A percentile compares a stretch with the other conserved stretches of the same genome.
These are phyloP conservation scores for Chouioia cunea DNA, from an alignment of 2,888 invertebrate genomes.

Conservation along the genomic window DNA sequence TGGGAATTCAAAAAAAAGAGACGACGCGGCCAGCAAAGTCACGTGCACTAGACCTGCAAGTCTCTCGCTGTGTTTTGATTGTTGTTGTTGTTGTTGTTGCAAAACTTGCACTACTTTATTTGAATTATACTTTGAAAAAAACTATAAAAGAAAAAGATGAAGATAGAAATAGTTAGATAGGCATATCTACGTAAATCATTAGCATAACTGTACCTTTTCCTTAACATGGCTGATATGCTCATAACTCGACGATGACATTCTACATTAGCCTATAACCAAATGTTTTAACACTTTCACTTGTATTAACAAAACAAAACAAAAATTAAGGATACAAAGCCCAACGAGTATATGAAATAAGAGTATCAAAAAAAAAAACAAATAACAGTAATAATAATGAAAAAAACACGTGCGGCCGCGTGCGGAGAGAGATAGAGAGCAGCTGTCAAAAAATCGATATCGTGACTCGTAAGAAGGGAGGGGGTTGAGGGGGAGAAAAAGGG, in stretches of 20 bases:
- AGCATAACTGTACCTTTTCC: slow-evolving; percentile 38
- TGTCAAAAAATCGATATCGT: slow-evolving; percentile 67
- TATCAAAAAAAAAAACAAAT: slow-evolving; percentile 6
- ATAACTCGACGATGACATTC: slow-evolving; percentile 39
- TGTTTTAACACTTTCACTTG: too few species aligned
- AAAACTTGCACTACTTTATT: too few species aligned
- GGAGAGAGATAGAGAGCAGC: slow-evolving; percentile 56
- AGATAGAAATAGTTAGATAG: background rate
- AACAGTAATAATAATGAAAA: too few species aligned
- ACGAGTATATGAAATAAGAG: background rate
- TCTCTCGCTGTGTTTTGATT: too few species aligned
- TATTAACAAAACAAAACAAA: too few species aligned
- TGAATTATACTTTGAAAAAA: background rate
- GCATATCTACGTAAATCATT: slow-evolving; percentile 9
- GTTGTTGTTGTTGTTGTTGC: too few species aligned
- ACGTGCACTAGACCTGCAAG: too few species aligned
- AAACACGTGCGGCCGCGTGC: slow-evolving; percentile 6
- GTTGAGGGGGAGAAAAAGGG: background rate
- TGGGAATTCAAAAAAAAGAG: too few species aligned
- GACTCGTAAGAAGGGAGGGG: slow-evolving; percentile 5
- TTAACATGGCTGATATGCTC: slow-evolving; percentile 44
- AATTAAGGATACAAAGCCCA: too few species aligned
- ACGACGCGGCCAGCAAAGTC: too few species aligned
- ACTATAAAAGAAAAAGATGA: background rate
- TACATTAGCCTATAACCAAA: slow-evolving; percentile 14